Percentiles rank a stretch among this genome's conserved stretches.
Conservation (phyloP, 2,888 invertebrate species). For the Dynastes hyllus region DNA sequence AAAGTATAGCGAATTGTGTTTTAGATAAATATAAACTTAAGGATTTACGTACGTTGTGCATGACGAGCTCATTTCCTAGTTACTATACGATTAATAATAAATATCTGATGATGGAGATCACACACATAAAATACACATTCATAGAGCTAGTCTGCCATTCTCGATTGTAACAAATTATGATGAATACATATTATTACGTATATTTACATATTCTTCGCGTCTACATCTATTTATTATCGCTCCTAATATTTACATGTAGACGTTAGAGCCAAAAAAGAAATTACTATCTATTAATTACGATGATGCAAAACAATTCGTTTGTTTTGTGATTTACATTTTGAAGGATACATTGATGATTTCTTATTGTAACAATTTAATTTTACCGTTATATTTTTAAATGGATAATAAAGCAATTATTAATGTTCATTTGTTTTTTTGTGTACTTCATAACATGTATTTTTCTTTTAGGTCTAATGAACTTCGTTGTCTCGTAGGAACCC, state of each 20-base stretch:
- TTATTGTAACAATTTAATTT: conserved; percentile 48
- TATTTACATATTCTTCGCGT: conserved; percentile 29
- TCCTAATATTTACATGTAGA: conserved; percentile 29
- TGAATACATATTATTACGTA: conserved; percentile 32
- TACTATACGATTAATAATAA: conserved; percentile 51
- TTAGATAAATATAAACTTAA: conserved; percentile 60
- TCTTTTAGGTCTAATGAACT: background rate
- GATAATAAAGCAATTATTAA: conserved; percentile 51
- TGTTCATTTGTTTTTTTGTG: conserved; percentile 43
- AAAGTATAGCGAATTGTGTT: conserved; percentile 67
- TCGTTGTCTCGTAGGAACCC: too few relatives aligned
- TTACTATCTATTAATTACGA: conserved; percentile 15
- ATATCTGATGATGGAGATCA: conserved; percentile 55
- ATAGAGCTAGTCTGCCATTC: conserved; percentile 49
- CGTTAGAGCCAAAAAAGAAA: conserved; percentile 6
- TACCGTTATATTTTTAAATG: conserved; percentile 51
- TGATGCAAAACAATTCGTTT: conserved; percentile 24
- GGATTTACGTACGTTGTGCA: conserved; percentile 61
- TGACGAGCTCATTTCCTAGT: conserved; percentile 66
- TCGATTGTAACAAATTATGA: conserved; percentile 40
- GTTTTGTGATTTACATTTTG: conserved; percentile 45
- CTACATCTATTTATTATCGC: conserved; percentile 45
- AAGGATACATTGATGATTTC: conserved; percentile 41
- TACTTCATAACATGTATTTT: background rate
- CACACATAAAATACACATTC: conserved; percentile 44